Base-by-base conservation (phyloP, 2,797 vertebrate genomes). In the Hoplostethus mediterraneus region DNA sequence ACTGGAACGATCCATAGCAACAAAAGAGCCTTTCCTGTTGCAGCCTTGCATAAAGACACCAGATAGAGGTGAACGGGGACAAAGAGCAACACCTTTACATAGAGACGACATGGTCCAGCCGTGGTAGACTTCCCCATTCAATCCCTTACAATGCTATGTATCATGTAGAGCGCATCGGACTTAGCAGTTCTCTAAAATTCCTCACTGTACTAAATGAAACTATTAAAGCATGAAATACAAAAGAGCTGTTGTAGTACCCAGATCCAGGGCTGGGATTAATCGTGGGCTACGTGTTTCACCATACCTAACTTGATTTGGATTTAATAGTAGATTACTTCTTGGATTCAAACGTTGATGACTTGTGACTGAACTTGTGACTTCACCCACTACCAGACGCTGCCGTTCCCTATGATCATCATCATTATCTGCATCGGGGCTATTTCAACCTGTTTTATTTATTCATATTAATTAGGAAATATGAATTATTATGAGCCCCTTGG, bases 131-230 rank as follows among this genome's bases (percentile, higher is more conserved):
- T 78, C 44, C 53, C 66, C 54, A 67, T 63, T 73, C 44, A 63
- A 6, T 52, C 66, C 28, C 8, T 2, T 10, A 60, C 40, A 60
- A 28, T 13, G 1, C 2, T 53, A 44, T 69, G 25, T 21, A 21
- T 21, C 21, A 81, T 78, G 66, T 74, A 51, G 76, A 70, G 79
- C 64, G 73, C 60, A 78, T 71, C 31, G 66, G 54, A 72, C 76
- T 67, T 53, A 68, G 21, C 16, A 14, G 42, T 38, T 68, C 30
- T 59, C 8, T 31, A 38, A 77, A 30, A 63, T 25, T 36, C 7
- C 53, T 60, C 63, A 47, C 52, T 58, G 52, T 54, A 59, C 16
- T 44, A 54, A 58, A 51, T 69, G 40, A 51, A 57, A 21, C 4
- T 21, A 76, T 44, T n/a, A 11, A 49, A 69, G 48, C 40, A 55